Evolutionary conservation across 2,888 invertebrate genomes (phyloP).

Genomic region (Scaptodrosophila latifasciaeformis): DNA sequence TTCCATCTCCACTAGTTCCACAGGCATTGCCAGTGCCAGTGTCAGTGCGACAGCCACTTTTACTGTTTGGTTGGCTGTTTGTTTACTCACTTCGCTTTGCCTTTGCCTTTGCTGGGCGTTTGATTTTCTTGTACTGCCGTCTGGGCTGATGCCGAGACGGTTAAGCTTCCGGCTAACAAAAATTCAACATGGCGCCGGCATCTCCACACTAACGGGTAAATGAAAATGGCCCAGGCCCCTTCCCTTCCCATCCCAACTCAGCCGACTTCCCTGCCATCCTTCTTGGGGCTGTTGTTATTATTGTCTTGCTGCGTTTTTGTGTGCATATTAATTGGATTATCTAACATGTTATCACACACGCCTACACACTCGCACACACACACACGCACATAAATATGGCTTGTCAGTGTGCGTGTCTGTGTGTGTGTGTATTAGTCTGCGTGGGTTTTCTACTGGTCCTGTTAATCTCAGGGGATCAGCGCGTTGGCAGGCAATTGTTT

Average conservation of each 20-base stretch:
- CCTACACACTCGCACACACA: constrained; percentile 10
- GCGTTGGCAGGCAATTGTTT: constrained; percentile 59
- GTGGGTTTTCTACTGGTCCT: constrained; percentile 52
- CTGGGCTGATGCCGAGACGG: background rate
- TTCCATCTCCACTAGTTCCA: background rate
- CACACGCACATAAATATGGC: constrained; percentile 1
- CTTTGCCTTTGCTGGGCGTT: constrained; percentile 18
- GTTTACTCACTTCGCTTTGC: background rate
- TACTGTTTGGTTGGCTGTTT: background rate
- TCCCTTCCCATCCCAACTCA: too few species aligned
- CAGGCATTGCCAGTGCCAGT: constrained; percentile 24
- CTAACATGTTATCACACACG: constrained; percentile 52
- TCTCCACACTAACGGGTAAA: too few species aligned
- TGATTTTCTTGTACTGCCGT: constrained; percentile 2
- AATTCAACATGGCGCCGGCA: constrained; percentile 50
- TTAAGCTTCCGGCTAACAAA: constrained; percentile 47
- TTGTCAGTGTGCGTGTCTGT: constrained; percentile 11
- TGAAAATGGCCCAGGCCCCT: too few species aligned
- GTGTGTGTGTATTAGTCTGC: background rate
- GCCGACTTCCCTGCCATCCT: too few species aligned
- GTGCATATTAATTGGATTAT: constrained; percentile 72
- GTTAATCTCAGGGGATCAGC: constrained; percentile 67
- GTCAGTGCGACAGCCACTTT: background rate
- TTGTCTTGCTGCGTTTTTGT: constrained; percentile 62
- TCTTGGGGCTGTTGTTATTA: constrained; percentile 31